Conservation (phyloP, 2,888 invertebrate genomes). For the Dusona sp. region DNA sequence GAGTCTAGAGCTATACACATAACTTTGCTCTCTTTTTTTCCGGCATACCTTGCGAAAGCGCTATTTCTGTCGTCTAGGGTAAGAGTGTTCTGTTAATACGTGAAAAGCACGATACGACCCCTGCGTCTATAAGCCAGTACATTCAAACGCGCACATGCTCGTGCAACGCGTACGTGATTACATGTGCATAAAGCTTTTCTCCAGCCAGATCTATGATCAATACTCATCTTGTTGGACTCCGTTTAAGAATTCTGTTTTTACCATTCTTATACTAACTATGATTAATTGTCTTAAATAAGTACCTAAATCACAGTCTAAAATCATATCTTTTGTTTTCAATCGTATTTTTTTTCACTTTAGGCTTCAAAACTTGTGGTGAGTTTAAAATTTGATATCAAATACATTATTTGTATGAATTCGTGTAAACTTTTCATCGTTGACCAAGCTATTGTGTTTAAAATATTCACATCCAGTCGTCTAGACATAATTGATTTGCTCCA, state of each 20-base stretch:
- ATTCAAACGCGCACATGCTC: background rate
- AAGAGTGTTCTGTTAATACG: slow-evolving; percentile 31
- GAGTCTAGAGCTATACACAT: slow-evolving; percentile 24
- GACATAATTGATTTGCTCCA: background rate
- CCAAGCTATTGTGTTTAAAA: background rate
- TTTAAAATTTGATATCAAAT: background rate
- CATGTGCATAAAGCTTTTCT: background rate
- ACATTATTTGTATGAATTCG: background rate
- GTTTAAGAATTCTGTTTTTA: background rate
- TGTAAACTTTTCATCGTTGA: background rate
- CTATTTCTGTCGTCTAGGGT: slow-evolving; percentile 40
- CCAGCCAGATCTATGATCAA: background rate
- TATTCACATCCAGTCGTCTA: background rate
- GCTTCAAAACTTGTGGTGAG: background rate
- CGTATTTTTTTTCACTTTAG: too few relatives aligned
- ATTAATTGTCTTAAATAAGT: background rate
- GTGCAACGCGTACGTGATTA: background rate
- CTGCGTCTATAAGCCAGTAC: background rate
- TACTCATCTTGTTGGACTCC: background rate
- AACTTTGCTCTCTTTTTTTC: slow-evolving; percentile 48
- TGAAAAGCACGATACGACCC: background rate
- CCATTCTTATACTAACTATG: background rate
- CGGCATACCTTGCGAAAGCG: slow-evolving; percentile 27
- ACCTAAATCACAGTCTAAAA: too few relatives aligned
- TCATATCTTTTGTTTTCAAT: too few relatives aligned